phyloP scores from a whole-genome alignment of 2,888 invertebrate genomes.

The Scrobipalpa costella region DNA sequence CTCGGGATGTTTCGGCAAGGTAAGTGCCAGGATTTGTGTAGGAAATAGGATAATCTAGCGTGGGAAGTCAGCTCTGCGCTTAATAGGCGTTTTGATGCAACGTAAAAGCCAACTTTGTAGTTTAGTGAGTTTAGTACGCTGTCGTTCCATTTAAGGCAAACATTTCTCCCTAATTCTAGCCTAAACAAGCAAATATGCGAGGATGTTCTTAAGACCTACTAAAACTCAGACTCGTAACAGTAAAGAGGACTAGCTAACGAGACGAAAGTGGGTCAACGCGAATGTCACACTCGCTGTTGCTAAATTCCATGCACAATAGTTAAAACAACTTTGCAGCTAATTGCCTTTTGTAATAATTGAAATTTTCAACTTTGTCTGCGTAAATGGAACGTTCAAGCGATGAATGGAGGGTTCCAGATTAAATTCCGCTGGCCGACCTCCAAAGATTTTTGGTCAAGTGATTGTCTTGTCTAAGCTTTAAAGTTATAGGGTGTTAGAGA shows the following conservation, averaged over 20 bases:
- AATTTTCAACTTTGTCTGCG: conserved; percentile 15
- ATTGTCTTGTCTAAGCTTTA: conserved; percentile 6
- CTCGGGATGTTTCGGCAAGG: conserved; percentile 1
- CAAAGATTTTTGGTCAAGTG: conserved; percentile 13
- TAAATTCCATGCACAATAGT: conserved; percentile 17
- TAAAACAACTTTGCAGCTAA: conserved; percentile 12
- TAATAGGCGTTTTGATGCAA: not conserved
- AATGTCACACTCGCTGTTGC: not conserved
- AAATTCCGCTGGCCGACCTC: conserved; percentile 5
- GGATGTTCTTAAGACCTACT: conserved; percentile 9
- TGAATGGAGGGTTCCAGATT: not conserved
- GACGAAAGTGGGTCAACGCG: conserved; percentile 8
- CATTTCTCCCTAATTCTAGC: not conserved
- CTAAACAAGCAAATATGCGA: not conserved
- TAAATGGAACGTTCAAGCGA: not conserved
- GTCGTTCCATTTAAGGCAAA: not conserved
- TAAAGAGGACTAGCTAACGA: conserved; percentile 7
- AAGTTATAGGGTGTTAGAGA: not conserved
- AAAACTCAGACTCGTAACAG: conserved; percentile 11
- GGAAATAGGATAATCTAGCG: not conserved
- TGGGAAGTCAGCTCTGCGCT: not conserved
- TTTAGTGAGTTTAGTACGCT: no score
- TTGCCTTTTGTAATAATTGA: conserved; percentile 13
- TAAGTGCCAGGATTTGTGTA: conserved; percentile 16
- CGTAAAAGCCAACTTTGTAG: not conserved